Conservation (phyloP, 2,888 invertebrate species). For the Patella ulyssiponensis region DNA sequence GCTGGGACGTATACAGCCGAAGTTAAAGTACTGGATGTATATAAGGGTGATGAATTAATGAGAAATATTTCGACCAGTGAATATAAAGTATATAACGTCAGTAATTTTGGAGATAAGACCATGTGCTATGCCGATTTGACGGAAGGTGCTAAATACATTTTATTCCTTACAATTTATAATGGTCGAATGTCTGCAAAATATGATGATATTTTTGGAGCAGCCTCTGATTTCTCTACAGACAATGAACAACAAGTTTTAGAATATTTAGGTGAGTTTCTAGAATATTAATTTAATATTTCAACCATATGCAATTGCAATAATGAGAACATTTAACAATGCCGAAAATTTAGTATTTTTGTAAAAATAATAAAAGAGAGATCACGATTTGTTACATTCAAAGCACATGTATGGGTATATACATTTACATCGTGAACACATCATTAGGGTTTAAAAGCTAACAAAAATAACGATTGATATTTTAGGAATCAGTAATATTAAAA, state of each 20-base stretch:
- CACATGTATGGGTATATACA: too few relatives aligned
- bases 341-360: too few relatives aligned
- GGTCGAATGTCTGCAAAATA: conserved; percentile 67
- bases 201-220: conserved; percentile 70
- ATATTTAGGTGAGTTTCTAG: conserved; percentile 59
- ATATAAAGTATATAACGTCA: conserved; percentile 59
- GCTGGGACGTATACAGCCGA: conserved; percentile 63
- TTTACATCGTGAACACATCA: too few relatives aligned
- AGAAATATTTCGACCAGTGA: conserved; percentile 36
- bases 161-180: conserved; percentile 65
- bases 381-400: too few relatives aligned
- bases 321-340: too few relatives aligned
- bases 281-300: not conserved
- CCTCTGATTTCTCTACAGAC: conserved; percentile 51
- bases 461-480: too few relatives aligned
- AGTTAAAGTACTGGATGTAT: conserved; percentile 54
- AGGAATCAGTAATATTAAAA: too few relatives aligned
- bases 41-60: conserved; percentile 51
- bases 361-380: too few relatives aligned
- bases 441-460: too few relatives aligned
- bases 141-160: conserved; percentile 61
- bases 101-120: conserved; percentile 68
- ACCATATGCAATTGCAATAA: too few relatives aligned
- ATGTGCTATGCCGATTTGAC: conserved; percentile 69
- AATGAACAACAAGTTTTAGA: conserved; percentile 59